A percentile compares a stretch with the other conserved stretches of the same genome.
Conservation (phyloP, 2,797 vertebrate genomes). For the Myiotriccus ornatus region DNA sequence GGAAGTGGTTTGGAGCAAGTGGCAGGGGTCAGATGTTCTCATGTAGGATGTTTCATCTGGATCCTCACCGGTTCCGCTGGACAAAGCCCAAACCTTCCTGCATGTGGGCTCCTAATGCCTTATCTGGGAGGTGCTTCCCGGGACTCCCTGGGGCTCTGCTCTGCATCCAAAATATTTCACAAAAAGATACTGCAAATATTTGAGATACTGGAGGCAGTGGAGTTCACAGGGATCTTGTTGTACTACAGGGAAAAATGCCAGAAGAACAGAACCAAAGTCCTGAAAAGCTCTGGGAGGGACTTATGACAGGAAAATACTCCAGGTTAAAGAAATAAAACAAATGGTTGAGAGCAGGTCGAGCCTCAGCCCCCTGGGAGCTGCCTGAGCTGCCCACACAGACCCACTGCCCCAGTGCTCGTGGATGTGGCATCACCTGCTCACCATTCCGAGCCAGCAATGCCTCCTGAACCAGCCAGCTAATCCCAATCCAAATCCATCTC, state of each 20-base stretch:
- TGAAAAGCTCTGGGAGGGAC: background rate
- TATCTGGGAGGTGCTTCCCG: slow-evolving; percentile 36
- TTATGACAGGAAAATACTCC: background rate
- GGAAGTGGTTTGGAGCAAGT: background rate
- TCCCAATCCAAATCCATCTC: background rate
- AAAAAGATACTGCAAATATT: slow-evolving; percentile 51
- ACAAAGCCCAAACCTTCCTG: background rate
- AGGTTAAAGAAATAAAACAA: background rate
- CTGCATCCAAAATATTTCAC: slow-evolving; percentile 22
- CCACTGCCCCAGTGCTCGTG: background rate
- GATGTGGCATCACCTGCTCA: accelerated
- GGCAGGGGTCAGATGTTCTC: background rate
- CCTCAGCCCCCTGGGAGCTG: background rate
- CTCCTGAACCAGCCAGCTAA: background rate
- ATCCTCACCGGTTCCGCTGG: background rate
- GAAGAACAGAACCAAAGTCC: background rate
- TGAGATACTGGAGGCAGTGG: slow-evolving; percentile 18
- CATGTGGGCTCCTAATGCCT: background rate
- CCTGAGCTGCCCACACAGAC: background rate
- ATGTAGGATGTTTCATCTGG: background rate
- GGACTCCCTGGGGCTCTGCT: slow-evolving; percentile 20
- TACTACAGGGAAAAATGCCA: background rate
- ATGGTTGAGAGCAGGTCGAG: background rate
- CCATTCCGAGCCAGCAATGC: background rate
- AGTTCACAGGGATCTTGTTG: background rate